These are phyloP conservation scores for Drosophila seclusa DNA, from an alignment of 2,888 invertebrate genomes.

Conservation along the genomic window DNA sequence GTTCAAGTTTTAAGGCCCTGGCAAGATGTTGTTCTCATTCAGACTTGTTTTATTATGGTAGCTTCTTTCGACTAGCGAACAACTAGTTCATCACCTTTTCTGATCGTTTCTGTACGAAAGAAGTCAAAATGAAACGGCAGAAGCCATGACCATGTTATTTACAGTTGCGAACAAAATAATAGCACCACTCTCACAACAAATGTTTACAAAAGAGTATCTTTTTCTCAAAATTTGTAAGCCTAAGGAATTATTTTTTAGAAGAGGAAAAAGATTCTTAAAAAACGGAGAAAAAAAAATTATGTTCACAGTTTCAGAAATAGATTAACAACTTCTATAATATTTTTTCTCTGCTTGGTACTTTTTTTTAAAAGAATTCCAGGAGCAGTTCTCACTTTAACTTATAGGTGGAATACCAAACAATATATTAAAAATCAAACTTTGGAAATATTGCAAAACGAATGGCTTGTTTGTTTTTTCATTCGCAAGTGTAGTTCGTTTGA, in stretches of 20 bases:
- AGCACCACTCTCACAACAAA: background rate
- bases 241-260: background rate
- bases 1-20: conserved; percentile 44
- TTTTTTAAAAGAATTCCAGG: background rate
- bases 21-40: conserved; percentile 33
- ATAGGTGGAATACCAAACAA: background rate
- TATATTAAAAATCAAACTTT: background rate
- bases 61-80: conserved; percentile 42
- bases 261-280: background rate
- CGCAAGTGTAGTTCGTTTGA: background rate
- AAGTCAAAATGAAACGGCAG: conserved; percentile 22
- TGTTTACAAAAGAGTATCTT: background rate
- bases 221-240: background rate
- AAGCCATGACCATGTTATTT: conserved; percentile 35
- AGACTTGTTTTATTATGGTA: conserved; percentile 56
- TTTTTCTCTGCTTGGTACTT: background rate
- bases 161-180: background rate
- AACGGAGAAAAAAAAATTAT: background rate
- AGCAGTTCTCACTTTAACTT: background rate
- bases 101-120: conserved; percentile 43
- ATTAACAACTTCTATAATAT: background rate
- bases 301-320: background rate
- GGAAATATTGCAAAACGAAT: background rate
- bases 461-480: background rate
- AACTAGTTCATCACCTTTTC: conserved; percentile 66